Evolutionary conservation across 2,888 invertebrate genomes (phyloP).

Genomic region (Tholera decimalis): DNA sequence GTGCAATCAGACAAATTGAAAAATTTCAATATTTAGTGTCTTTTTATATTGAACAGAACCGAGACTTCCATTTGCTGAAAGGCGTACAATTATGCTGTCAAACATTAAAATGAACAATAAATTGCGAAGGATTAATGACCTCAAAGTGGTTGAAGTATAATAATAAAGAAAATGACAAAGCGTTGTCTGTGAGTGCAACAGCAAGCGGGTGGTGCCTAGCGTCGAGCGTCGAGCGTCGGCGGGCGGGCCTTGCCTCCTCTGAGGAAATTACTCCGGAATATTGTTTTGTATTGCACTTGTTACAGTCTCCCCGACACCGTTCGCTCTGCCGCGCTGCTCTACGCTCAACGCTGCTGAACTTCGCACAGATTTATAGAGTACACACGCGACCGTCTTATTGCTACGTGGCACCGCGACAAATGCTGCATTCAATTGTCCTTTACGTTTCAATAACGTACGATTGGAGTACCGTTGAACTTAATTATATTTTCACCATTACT

Average conservation of each 20-base stretch:
- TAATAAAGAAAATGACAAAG: conserved; percentile 71
- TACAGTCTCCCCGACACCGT: conserved; percentile 60
- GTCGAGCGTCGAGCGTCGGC: conserved; percentile 51
- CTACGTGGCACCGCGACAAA: conserved; percentile 65
- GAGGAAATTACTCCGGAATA: conserved; percentile 78
- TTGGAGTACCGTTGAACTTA: conserved; percentile 23
- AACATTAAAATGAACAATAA: conserved; percentile 29
- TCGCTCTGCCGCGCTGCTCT: conserved; percentile 45
- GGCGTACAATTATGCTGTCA: conserved; percentile 3
- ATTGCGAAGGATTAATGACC: conserved; percentile 57
- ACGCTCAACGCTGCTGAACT: conserved; percentile 59
- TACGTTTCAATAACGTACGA: conserved; percentile 52
- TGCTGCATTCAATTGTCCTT: conserved; percentile 56
- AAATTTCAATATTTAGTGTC: neutral
- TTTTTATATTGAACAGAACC: neutral
- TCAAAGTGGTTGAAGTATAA: conserved; percentile 50
- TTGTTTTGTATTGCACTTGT: conserved; percentile 80
- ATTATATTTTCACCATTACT: conserved; percentile 21
- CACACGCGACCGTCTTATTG: conserved; percentile 65
- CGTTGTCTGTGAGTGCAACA: conserved; percentile 64
- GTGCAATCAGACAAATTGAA: conserved; percentile 21
- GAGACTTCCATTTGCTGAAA: neutral
- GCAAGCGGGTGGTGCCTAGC: conserved; percentile 55
- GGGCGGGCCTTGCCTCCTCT: conserved; percentile 63
- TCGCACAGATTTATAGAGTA: conserved; percentile 69